These are phyloP conservation scores for Poeciliopsis retropinna DNA, from an alignment of 2,113 vertebrate species.

Conservation along the genomic window DNA sequence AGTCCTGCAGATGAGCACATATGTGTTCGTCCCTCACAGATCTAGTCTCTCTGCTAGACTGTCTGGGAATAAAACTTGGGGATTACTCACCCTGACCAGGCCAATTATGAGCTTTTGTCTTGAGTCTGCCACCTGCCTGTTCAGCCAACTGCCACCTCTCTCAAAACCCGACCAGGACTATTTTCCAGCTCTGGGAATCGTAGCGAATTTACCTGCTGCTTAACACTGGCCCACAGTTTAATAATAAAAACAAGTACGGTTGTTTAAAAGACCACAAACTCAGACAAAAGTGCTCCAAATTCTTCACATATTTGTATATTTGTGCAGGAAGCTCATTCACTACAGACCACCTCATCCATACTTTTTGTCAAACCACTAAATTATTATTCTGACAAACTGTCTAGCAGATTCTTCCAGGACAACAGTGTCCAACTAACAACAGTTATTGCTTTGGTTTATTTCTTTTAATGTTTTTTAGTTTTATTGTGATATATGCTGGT, in stretches of 20 bases:
- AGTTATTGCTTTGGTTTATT: too few species aligned
- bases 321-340: background rate
- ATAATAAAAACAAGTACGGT: background rate
- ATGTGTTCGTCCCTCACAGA: background rate
- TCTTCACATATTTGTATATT: background rate
- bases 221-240: background rate
- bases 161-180: slow-evolving; percentile 10
- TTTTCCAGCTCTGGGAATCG: background rate
- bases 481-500: too few species aligned
- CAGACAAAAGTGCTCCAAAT: background rate
- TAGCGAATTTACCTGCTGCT: background rate
- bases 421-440: too few species aligned
- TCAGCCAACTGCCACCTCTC: slow-evolving; percentile 31
- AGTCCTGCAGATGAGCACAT: background rate
- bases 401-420: too few species aligned
- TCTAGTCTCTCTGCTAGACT: background rate
- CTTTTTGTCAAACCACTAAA: too few species aligned
- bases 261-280: background rate
- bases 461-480: too few species aligned
- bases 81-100: slow-evolving; percentile 68
- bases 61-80: slow-evolving; percentile 35
- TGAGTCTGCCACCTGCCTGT: slow-evolving; percentile 21
- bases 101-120: slow-evolving; percentile 70
- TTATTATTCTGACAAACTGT: background rate
- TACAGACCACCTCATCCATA: background rate